A percentile compares a stretch with the other conserved stretches of the same genome.
These are phyloP conservation scores for Epistrophe grossulariae DNA, from an alignment of 2,888 invertebrate species.

Conservation along the genomic window DNA sequence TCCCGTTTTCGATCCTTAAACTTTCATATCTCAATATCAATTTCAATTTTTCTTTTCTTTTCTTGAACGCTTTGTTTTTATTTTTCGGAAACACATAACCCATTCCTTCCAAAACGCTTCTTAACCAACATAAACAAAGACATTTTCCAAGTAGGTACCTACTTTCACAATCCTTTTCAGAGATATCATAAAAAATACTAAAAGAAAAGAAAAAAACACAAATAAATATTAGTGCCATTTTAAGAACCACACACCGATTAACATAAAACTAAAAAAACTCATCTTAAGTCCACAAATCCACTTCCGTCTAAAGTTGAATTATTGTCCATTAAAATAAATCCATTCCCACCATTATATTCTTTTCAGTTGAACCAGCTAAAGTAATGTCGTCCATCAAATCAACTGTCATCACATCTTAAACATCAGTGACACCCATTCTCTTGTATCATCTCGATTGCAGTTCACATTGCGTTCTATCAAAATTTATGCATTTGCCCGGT, in stretches of 20 bases:
- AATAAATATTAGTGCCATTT: no score
- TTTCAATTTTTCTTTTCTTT: no score
- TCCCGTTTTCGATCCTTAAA: no score
- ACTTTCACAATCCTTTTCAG: no score
- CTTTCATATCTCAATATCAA: no score
- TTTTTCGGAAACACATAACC: no score
- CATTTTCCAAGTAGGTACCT: no score
- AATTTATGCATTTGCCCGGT: conserved; percentile 67
- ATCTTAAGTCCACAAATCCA: background rate
- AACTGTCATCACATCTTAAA: conserved; percentile 60
- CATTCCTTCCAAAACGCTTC: no score
- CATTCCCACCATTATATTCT: conserved; percentile 29
- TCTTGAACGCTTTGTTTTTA: no score
- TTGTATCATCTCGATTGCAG: conserved; percentile 60
- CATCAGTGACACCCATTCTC: conserved; percentile 58
- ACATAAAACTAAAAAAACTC: background rate
- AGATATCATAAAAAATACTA: no score
- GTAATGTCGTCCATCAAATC: conserved; percentile 71
- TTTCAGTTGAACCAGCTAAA: conserved; percentile 6
- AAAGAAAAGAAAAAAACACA: no score
- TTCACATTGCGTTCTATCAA: conserved; percentile 62
- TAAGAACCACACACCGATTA: background rate
- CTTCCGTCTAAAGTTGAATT: background rate
- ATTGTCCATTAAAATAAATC: conserved; percentile 45
- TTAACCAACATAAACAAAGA: no score